These are phyloP conservation scores for Steromphala cineraria DNA, from an alignment of 2,888 invertebrate genomes.

Conservation along the genomic window DNA sequence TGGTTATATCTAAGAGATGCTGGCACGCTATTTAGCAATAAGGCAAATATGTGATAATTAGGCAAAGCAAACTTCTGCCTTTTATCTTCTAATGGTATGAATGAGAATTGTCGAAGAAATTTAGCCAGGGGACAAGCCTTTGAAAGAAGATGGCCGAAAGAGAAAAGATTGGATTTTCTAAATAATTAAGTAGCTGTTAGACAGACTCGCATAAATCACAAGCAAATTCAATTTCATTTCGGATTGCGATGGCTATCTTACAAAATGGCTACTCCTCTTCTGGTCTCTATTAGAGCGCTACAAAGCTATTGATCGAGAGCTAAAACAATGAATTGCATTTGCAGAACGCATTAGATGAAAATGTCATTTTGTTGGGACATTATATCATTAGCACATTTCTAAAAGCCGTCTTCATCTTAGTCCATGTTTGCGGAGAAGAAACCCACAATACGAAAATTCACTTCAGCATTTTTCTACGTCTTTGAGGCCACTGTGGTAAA, in stretches of 20 bases:
- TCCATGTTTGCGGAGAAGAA: no score
- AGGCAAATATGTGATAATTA: no score
- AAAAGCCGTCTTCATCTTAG: conserved; percentile 21
- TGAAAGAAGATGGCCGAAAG: conserved; percentile 1
- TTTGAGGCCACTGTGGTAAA: no score
- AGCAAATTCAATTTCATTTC: conserved; percentile 22
- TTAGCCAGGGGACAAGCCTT: not conserved
- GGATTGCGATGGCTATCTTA: conserved; percentile 17
- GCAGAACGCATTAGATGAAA: conserved; percentile 34
- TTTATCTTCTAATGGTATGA: no score
- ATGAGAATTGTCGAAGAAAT: no score
- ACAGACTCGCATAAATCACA: conserved; percentile 19
- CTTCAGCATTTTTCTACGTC: no score
- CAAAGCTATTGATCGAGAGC: conserved; percentile 13
- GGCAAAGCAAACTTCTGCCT: no score
- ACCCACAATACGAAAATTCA: no score
- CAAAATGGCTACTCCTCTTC: not conserved
- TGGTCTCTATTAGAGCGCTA: conserved; percentile 17
- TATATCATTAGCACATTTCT: conserved; percentile 39
- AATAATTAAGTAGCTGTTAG: conserved; percentile 17
- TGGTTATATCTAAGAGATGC: no score
- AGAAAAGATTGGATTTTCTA: conserved; percentile 17
- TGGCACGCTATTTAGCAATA: no score
- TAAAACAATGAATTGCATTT: conserved; percentile 38
- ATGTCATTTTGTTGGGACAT: conserved; percentile 37